Base-by-base conservation (phyloP, 2,113 vertebrate genomes). In the Neodon shergylaensis region DNA sequence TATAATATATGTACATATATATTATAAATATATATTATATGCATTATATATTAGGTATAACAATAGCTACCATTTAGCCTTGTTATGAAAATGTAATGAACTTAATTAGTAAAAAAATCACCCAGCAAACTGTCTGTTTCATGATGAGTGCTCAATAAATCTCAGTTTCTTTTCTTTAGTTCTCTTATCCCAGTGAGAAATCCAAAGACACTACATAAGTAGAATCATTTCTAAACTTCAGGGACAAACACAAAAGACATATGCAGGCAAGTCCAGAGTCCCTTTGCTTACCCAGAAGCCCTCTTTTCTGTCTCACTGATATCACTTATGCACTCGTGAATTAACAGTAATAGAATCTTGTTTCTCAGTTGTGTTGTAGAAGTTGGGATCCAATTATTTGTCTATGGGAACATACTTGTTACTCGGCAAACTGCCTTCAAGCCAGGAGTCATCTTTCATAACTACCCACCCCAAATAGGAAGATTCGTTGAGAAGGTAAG, bases 401-500 rank as follows among this genome's bases (percentile, higher is more conserved):
- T 78, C 49, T 65, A 7, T 52, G 33, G 39, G 73, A 65, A 9
- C 49, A 68, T 33, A 33, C 42, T 84, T 73, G 36, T 63, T 95
- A 26, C 73, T 93, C 36, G 52, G 78, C 94, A 88, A 95, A 78
- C 42, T 33, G 7, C 31, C 70, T 76, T 89, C 31, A 33, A 96
- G 16, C 76, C 21, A 72, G 31, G 42, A 88, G 52, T n/a, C 68
- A 26, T 74, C 78, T 77, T 54, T 73, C 63, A 74, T 90, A 94
- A 97, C 79, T 26, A 77, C 8, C 58, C 13, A 1, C 16, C 61
- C 76, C 81, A 84, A n/a, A 88, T 47, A 88, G 19, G 44, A 89
- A 85, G 92, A 90, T 36, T 73, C 92, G 78, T 2, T 90, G 87
- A 81, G 66, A 81, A 95, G 88, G 92, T 36, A 36, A 95, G 33